Conservation (phyloP, 30 jellyfish, hydroid and myxozoan species). For the Phacellophora camtschatica region DNA sequence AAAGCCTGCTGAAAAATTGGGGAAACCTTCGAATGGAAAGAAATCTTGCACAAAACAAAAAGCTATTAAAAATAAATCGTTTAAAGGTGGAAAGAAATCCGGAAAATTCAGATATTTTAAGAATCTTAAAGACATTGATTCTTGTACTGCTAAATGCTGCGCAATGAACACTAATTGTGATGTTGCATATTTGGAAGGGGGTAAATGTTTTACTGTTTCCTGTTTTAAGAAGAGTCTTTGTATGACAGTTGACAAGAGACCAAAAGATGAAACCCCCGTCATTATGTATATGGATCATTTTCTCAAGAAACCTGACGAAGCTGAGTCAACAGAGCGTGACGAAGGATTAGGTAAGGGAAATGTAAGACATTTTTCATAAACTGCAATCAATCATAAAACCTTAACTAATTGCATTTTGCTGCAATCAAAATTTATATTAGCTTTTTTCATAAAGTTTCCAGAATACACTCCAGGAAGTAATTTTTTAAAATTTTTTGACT, state of each 20-base stretch:
- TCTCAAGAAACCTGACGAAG: slow-evolving; percentile 78
- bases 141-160: slow-evolving; percentile 90
- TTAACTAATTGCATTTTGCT: too few species aligned
- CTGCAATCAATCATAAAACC: too few species aligned
- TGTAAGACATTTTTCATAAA: too few species aligned
- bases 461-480: too few species aligned
- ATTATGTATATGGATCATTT: slow-evolving; percentile 90
- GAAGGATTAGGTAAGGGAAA: slow-evolving; percentile 84
- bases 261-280: slow-evolving; percentile 60
- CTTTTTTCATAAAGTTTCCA: too few species aligned
- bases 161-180: slow-evolving; percentile 71
- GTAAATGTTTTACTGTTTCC: slow-evolving; percentile 71
- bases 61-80: slow-evolving; percentile 52
- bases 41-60: slow-evolving; percentile 57
- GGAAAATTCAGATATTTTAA: slow-evolving; percentile 83
- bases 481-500: too few species aligned
- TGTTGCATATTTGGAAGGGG: slow-evolving; percentile 94
- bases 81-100: slow-evolving; percentile 91
- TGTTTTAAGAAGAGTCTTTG: slow-evolving; percentile 81
- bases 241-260: slow-evolving; percentile 77
- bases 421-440: too few species aligned
- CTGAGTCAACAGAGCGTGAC: slow-evolving; percentile 74
- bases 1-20: slow-evolving; percentile 49
- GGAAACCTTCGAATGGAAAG: slow-evolving; percentile 12
- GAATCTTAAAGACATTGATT: slow-evolving; percentile 53